Evolutionary conservation across 2,888 invertebrate genomes (phyloP).

Genomic region (Conops quadrifasciatus): DNA sequence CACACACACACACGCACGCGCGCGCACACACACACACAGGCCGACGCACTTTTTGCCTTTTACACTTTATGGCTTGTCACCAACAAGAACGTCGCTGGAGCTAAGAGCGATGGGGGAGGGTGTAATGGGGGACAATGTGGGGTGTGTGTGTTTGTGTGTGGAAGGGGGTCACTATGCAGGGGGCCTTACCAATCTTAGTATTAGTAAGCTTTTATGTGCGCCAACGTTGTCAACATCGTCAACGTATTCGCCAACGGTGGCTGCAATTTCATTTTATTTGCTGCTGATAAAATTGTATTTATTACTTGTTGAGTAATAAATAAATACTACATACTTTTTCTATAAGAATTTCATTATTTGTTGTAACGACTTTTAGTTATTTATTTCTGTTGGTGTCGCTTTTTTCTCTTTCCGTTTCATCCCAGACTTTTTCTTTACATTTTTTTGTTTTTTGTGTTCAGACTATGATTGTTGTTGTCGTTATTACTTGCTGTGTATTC

Average conservation of each 20-base stretch:
- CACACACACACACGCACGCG: conserved; percentile 3
- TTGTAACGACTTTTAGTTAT: background rate
- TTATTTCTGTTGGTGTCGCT: background rate
- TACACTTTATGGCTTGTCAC: conserved; percentile 8
- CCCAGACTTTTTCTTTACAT: background rate
- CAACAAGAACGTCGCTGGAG: background rate
- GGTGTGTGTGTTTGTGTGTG: too few relatives aligned
- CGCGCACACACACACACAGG: conserved; percentile 1
- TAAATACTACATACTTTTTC: background rate
- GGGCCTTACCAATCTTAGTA: too few relatives aligned
- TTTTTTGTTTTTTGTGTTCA: too few relatives aligned
- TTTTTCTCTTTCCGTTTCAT: background rate
- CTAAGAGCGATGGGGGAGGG: background rate
- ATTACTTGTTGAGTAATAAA: conserved; percentile 15
- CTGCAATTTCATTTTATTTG: conserved; percentile 1
- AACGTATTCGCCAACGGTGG: conserved; percentile 4
- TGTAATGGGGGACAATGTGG: background rate
- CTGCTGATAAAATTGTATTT: background rate
- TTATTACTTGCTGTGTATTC: conserved; percentile 13
- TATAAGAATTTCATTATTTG: conserved; percentile 9
- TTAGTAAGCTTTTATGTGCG: too few relatives aligned
- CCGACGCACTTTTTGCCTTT: background rate
- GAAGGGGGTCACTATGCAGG: too few relatives aligned
- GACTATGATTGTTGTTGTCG: conserved; percentile 11
- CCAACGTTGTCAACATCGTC: background rate